Conservation (phyloP, 2,113 vertebrate species). For the Microtus oregoni region DNA sequence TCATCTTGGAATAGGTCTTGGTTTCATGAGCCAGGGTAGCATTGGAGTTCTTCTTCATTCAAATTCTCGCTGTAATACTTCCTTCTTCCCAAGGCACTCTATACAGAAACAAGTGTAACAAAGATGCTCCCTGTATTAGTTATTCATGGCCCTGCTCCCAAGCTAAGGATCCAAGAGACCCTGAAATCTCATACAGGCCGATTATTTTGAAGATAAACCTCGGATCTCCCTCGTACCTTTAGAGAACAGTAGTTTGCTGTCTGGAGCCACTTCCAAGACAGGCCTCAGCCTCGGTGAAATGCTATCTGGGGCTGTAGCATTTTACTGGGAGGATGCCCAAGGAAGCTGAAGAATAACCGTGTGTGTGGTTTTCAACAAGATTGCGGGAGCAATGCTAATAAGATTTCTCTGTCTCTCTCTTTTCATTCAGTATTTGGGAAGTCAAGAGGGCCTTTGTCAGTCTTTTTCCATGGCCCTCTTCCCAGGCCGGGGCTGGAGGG, state of each 20-base stretch:
- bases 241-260: slow-evolving; percentile 35
- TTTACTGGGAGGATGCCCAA: background rate
- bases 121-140: background rate
- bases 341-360: background rate
- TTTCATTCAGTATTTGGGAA: slow-evolving; percentile 6
- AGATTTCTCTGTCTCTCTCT: background rate
- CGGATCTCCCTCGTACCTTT: slow-evolving; percentile 7
- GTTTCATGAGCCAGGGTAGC: slow-evolving; percentile 4
- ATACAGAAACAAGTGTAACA: background rate
- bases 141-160: slow-evolving; percentile 46
- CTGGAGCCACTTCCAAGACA: background rate
- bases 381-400: background rate
- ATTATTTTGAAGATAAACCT: slow-evolving; percentile 26
- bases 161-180: slow-evolving; percentile 52
- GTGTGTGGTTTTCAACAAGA: background rate
- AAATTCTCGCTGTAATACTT: background rate
- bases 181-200: slow-evolving; percentile 40
- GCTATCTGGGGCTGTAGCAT: background rate
- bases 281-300: background rate
- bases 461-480: slow-evolving; percentile 10
- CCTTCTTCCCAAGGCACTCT: slow-evolving; percentile 3
- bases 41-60: background rate
- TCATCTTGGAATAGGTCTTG: background rate
- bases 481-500: background rate
- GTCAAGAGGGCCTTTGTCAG: slow-evolving; percentile 6